Conservation (phyloP, 2,888 invertebrate genomes). For the Euproctis similis region DNA sequence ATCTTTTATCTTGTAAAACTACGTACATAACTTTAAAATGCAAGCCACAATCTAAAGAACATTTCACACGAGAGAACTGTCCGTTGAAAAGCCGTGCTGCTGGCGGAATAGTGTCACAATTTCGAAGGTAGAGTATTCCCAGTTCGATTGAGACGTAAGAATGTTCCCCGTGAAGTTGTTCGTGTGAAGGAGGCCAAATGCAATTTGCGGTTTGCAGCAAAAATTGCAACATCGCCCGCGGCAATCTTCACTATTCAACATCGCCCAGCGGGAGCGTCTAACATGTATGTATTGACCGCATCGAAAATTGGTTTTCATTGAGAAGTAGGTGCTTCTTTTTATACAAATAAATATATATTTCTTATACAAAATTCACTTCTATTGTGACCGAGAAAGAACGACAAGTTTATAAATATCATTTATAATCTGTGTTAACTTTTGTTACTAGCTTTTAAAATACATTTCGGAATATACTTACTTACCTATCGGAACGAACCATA, state of each 20-base stretch:
- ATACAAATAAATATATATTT: constrained; percentile 22
- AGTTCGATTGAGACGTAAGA: constrained; percentile 2
- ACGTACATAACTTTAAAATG: too few species aligned
- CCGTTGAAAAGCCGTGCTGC: too few species aligned
- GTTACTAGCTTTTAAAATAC: too few species aligned
- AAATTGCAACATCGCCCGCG: constrained; percentile 38
- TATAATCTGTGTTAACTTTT: too few species aligned
- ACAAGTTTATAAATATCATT: constrained; percentile 5
- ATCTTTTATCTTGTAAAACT: too few species aligned
- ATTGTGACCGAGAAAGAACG: constrained; percentile 7
- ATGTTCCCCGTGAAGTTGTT: constrained; percentile 16
- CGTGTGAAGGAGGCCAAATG: constrained; percentile 42
- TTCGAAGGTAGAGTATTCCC: not conserved
- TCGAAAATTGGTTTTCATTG: constrained; percentile 40
- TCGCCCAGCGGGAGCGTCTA: constrained; percentile 24
- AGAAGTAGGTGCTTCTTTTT: too few species aligned
- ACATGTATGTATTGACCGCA: constrained; percentile 35
- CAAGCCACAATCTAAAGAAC: too few species aligned
- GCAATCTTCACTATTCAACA: constrained; percentile 44
- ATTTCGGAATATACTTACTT: too few species aligned
- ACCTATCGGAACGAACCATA: too few species aligned
- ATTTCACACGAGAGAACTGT: too few species aligned
- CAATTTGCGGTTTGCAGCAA: constrained; percentile 50
- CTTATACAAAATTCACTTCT: constrained; percentile 14
- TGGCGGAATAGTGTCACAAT: too few species aligned